Percentiles rank a stretch among this genome's conserved stretches.
These are phyloP conservation scores for Trichogramma evanescens DNA, from an alignment of 2,888 invertebrate genomes.

Conservation along the genomic window DNA sequence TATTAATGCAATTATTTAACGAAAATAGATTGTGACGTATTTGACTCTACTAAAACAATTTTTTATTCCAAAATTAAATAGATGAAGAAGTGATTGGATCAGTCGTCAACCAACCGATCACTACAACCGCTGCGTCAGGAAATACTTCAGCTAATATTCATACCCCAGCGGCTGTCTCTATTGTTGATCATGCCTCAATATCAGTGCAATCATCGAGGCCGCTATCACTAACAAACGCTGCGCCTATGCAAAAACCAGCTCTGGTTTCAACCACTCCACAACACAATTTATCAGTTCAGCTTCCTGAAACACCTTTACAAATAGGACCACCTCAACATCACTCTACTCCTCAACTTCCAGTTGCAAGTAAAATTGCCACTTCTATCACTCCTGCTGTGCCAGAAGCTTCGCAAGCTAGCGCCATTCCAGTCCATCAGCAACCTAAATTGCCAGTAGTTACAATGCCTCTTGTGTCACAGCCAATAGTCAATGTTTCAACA, in stretches of 20 bases:
- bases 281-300: no score
- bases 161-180: conserved; percentile 30
- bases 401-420: no score
- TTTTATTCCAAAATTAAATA: no score
- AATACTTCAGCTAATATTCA: conserved; percentile 14
- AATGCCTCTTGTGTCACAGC: no score
- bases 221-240: conserved; percentile 42
- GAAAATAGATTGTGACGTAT: no score
- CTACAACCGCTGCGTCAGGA: conserved; percentile 49
- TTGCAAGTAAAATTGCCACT: not conserved
- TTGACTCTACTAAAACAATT: no score
- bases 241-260: conserved; percentile 41
- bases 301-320: conserved; percentile 27
- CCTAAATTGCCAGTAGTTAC: no score
- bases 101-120: conserved; percentile 45
- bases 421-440: no score
- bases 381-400: not conserved
- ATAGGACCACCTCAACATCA: conserved; percentile 41
- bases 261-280: not conserved
- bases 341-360: conserved; percentile 30
- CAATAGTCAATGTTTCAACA: no score
- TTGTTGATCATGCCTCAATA: conserved; percentile 44
- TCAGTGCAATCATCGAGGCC: conserved; percentile 43
- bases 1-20: no score
- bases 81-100: no score